A percentile compares a stretch with the other conserved stretches of the same genome.
These are phyloP conservation scores for Lagria hirta DNA, from an alignment of 2,888 invertebrate species.

Conservation along the genomic window DNA sequence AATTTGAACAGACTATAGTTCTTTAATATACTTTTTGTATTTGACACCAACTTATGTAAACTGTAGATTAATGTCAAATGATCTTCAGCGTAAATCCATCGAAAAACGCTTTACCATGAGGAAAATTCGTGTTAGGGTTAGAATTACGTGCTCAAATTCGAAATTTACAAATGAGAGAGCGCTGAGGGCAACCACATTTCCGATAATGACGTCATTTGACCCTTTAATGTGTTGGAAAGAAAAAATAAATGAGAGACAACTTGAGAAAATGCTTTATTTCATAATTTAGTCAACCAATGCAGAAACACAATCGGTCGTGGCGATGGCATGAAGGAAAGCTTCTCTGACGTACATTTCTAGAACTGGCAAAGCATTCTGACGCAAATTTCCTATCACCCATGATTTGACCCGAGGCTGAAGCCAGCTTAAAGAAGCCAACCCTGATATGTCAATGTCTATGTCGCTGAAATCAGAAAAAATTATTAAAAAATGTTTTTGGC, in stretches of 20 bases:
- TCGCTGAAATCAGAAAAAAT: slow-evolving; percentile 49
- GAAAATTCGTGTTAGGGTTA: too few species aligned
- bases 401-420: slow-evolving; percentile 40
- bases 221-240: not conserved
- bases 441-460: slow-evolving; percentile 47
- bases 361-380: slow-evolving; percentile 38
- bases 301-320: slow-evolving; percentile 33
- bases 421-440: slow-evolving; percentile 48
- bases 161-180: too few species aligned
- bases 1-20: too few species aligned
- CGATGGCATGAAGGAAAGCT: slow-evolving; percentile 43
- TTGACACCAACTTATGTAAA: too few species aligned
- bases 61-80: too few species aligned
- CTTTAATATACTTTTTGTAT: too few species aligned
- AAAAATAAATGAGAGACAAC: slow-evolving; percentile 5
- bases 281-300: slow-evolving; percentile 22
- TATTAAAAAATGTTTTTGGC: not conserved
- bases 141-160: too few species aligned
- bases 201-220: not conserved
- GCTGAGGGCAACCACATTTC: too few species aligned
- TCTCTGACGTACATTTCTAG: slow-evolving; percentile 41
- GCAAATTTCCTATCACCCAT: slow-evolving; percentile 46
- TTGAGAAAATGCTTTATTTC: not conserved
- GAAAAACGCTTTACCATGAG: too few species aligned
- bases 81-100: too few species aligned